Base-by-base conservation (phyloP, 2,113 vertebrate species). In the Pollimyrus isidori region DNA sequence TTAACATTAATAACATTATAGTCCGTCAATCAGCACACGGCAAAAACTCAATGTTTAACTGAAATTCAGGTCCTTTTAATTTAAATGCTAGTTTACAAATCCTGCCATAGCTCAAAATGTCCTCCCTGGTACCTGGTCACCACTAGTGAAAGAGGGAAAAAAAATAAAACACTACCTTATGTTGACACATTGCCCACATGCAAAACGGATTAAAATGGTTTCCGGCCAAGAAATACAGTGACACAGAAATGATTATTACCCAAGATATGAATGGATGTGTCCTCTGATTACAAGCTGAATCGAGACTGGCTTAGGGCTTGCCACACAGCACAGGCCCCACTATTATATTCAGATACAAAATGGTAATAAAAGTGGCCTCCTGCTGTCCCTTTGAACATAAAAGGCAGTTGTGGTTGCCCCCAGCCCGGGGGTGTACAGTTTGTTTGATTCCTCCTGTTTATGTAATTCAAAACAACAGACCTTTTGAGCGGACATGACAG, bases 211-310 rank as follows among this genome's bases (percentile, higher is more conserved):
- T 4, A 76, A 76, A 76, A 73, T 15, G 65, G 65, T 26, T 73
- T 73, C 30, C 65, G 15, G 17, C 26, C 26, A 73, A 73, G 26
- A 73, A 73, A 73, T 30, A 73, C 65, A 35, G 10, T 0, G 10
- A 73, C 26, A 35, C 26, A 73, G 30, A 76, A 76, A 76, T 92
- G 88, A 89, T 42, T n/a, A 21, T 42, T 11, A 7, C 49, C 83
- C 83, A n/a, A 49, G 62, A 84, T 0, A 89, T 86, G 84, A 89
- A 50, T 52, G 90, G 91, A 92, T 82, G n/a, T 7, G 89, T 94
- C 30, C 92, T 94, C 95, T 95, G 94, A 93, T 95, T 91, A 94
- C 87, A 73, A 89, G 89, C 91, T 90, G 91, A 91, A 92, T 92
- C 86, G 86, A 89, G 92, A 92, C 90, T 90, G 90, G 91, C 88